phyloP scores from a whole-genome alignment of 2,888 invertebrate species.

The Tenthredo notha region DNA sequence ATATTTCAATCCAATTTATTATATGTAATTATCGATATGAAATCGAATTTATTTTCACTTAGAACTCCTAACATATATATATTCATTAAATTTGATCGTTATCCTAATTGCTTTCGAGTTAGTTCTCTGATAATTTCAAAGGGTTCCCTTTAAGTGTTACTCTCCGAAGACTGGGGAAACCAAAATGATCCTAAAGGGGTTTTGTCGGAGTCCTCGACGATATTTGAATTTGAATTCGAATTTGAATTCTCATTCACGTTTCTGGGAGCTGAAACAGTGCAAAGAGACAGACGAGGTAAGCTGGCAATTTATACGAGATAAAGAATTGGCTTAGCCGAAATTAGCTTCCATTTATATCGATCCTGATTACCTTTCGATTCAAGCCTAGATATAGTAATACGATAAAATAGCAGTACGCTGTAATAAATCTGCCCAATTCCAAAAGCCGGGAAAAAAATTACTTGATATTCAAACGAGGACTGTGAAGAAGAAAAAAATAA shows the following conservation, averaged over 20 bases:
- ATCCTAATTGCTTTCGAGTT: slow-evolving; percentile 17
- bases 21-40: not conserved
- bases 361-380: not conserved
- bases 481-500: not conserved
- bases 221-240: not conserved
- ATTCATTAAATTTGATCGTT: not conserved
- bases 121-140: slow-evolving; percentile 21
- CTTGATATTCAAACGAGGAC: slow-evolving; percentile 19
- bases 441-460: not conserved
- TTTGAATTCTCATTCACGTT: slow-evolving; percentile 2
- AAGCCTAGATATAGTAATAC: not conserved
- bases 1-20: not conserved
- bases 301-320: not conserved
- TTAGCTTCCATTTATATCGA: not conserved
- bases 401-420: not conserved
- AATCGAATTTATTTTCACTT: not conserved
- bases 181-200: not conserved
- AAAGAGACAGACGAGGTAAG: not conserved
- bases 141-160: not conserved
- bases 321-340: not conserved
- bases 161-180: not conserved
- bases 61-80: not conserved
- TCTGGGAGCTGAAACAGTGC: not conserved
- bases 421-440: not conserved
- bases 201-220: not conserved